Percentiles rank a stretch among this genome's conserved stretches.
These are phyloP conservation scores for Physeter macrocephalus DNA, from an alignment of 2,113 vertebrate genomes.

Conservation along the genomic window DNA sequence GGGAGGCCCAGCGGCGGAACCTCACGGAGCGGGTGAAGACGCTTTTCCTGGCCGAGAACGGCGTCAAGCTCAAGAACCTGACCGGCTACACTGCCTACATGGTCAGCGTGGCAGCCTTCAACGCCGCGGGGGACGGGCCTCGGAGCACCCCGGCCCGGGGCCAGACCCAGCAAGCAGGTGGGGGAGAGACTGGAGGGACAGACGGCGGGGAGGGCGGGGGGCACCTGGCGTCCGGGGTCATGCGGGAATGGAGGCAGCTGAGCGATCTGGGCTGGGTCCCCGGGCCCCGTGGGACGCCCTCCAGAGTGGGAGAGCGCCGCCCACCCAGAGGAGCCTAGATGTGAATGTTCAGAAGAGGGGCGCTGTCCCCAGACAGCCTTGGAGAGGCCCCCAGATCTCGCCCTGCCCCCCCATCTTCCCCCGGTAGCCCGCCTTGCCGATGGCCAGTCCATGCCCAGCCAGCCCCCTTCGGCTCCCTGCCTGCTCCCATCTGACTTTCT, in stretches of 20 bases:
- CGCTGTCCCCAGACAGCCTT: background rate
- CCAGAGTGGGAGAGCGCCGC: background rate
- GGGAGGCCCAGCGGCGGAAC: slow-evolving; percentile 91
- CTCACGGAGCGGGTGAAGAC: slow-evolving; percentile 88
- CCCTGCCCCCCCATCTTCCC: background rate
- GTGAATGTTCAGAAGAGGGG: background rate
- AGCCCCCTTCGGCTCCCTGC: background rate
- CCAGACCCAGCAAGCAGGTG: slow-evolving; percentile 96
- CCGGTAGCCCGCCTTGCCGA: accelerated
- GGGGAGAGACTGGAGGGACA: background rate
- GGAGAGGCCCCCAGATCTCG: background rate
- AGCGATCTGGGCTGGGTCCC: background rate
- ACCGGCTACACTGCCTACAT: slow-evolving; percentile 95
- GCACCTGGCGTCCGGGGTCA: background rate
- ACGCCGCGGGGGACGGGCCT: slow-evolving; percentile 93
- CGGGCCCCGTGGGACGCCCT: accelerated
- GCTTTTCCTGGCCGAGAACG: slow-evolving; percentile 91
- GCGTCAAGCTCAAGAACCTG: slow-evolving; percentile 95
- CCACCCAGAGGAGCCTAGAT: background rate
- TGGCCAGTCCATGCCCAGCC: accelerated
- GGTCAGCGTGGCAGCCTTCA: slow-evolving; percentile 94
- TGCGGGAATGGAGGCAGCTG: background rate
- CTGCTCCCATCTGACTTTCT: background rate
- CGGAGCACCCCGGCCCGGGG: slow-evolving; percentile 85
- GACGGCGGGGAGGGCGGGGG: accelerated